Conservation (phyloP, 2,113 vertebrate genomes). For the Protomyctophum bolini region DNA sequence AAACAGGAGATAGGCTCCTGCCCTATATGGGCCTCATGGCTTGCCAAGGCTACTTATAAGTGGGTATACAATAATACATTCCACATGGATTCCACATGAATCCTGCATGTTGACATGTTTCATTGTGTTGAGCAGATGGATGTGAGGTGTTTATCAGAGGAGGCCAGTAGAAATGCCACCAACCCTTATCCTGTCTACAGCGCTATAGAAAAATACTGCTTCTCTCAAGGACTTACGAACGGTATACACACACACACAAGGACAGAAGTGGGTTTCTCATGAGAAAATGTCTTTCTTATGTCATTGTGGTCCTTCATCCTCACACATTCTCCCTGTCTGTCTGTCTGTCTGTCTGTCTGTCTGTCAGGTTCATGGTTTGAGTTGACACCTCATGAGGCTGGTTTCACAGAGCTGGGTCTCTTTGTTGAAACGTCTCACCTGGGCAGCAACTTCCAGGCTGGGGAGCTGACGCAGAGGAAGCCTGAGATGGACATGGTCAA, state of each 20-base stretch:
- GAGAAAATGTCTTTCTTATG: too few relatives aligned
- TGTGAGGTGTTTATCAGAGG: slow-evolving; percentile 47
- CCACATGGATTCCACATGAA: background rate
- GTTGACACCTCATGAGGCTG: slow-evolving; percentile 60
- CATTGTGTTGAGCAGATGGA: slow-evolving; percentile 49
- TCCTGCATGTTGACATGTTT: background rate
- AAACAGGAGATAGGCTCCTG: too few relatives aligned
- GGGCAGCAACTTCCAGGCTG: slow-evolving; percentile 52
- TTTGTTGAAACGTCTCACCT: slow-evolving; percentile 55
- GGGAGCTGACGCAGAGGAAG: slow-evolving; percentile 45
- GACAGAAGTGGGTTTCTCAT: background rate
- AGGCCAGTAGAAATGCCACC: slow-evolving; percentile 44
- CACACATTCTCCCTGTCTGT: background rate
- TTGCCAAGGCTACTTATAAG: too few relatives aligned
- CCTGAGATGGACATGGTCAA: slow-evolving; percentile 65
- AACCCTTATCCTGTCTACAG: slow-evolving; percentile 70
- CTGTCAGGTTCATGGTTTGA: slow-evolving; percentile 63
- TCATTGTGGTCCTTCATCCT: too few relatives aligned
- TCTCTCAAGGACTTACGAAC: slow-evolving; percentile 12
- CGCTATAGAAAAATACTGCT: slow-evolving; percentile 50
- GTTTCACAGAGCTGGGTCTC: slow-evolving; percentile 63
- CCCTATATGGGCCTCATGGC: too few relatives aligned
- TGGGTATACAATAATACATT: too few relatives aligned
- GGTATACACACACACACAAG: slow-evolving; percentile 36
- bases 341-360: background rate